Evolutionary conservation across 2,888 invertebrate genomes (phyloP), one percentile per base, ranked within the genome.

Genomic region (Bellardia pandia): DNA sequence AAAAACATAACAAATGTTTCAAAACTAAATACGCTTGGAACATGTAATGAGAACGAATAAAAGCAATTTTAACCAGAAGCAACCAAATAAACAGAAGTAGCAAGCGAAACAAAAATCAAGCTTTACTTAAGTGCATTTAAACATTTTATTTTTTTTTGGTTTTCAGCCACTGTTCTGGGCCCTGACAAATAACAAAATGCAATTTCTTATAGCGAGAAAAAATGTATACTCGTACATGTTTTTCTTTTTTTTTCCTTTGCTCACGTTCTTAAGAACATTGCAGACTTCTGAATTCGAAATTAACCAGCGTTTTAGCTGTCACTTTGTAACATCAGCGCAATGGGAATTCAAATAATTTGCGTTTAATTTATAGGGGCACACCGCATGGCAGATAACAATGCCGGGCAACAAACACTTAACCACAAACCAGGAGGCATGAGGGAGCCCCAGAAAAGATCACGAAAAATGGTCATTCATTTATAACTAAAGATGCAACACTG

Each of bases 331-430:
- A 77, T 45, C 72, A 78, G 72, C 60, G 42, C 62, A 85, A 88
- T 77, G 86, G 81, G 92, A 92, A 92, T 92, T 91, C 91, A 92
- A 92, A 92, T 92, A 91, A 91, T 91, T 92, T 91, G 85, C 91
- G 90, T 91, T 92, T 92, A 92, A 92, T 92, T 92, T 92, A 92
- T 92, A 80, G 86, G 81, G 86, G 86, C 84, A 85, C 82, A 79
- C 69, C 88, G 82, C 77, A 53, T 69, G 62, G 30, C 72, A 48
- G 87, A 81, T 81, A 86, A 86, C 74, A 81, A 68, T 58, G 9
- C 33, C 11, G 45, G 45, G 3, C 3, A 30, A 42, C 16, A 76
- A 60, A 68, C 71, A 76, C 13, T 40, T 45, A 64, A 51, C 40
- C 13, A 58, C 8, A 3, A 23, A 60, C 2, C 23, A 56, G 56